A percentile compares a stretch with the other conserved stretches of the same genome.
phyloP scores from a whole-genome alignment of 2,888 invertebrate genomes.

The Tiliacea aurago region DNA sequence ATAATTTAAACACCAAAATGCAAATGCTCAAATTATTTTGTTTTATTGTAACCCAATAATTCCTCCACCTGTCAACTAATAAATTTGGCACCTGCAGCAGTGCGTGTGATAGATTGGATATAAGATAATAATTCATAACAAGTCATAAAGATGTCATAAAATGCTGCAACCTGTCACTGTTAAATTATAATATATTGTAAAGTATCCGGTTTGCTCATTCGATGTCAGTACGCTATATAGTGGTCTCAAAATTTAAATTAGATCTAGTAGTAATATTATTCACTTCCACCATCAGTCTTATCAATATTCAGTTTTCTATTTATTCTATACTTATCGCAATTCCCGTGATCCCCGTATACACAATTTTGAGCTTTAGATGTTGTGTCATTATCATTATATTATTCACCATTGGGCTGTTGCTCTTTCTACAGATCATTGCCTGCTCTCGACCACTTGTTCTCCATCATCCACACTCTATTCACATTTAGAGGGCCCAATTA shows the following conservation, averaged over 20 bases:
- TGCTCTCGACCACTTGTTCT: background rate
- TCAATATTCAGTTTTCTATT: background rate
- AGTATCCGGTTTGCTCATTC: conserved; percentile 3
- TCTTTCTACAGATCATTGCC: background rate
- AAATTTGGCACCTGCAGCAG: conserved; percentile 47
- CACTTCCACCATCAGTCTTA: background rate
- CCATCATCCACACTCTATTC: background rate
- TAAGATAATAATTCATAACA: conserved; percentile 38
- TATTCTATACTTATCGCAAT: background rate
- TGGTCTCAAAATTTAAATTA: conserved; percentile 8
- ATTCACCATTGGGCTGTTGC: background rate
- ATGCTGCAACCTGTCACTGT: conserved; percentile 5
- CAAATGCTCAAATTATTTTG: conserved; percentile 17
- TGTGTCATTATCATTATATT: background rate
- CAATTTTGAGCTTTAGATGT: background rate
- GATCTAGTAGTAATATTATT: background rate
- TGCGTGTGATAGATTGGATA: conserved; percentile 41
- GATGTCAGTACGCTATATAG: background rate
- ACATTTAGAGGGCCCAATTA: background rate
- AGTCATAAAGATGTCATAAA: conserved; percentile 55
- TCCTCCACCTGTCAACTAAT: conserved; percentile 38
- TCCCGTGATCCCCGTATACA: background rate
- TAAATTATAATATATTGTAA: conserved; percentile 30
- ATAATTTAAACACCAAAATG: conserved; percentile 7
- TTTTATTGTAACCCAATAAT: conserved; percentile 45